Conservation (phyloP, 2,888 invertebrate genomes). For the Xestia c-nigrum region DNA sequence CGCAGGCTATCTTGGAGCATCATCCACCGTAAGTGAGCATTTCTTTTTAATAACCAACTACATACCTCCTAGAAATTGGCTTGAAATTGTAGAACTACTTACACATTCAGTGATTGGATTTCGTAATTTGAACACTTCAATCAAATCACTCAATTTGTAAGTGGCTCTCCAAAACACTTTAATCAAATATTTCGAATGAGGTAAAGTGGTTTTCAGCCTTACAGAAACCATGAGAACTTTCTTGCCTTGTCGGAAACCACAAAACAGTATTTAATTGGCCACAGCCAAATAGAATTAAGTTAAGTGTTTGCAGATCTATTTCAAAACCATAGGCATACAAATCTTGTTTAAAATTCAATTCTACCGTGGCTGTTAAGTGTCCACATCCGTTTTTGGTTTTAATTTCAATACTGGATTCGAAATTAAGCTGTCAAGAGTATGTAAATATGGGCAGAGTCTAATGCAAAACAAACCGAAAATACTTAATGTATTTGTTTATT, state of each 20-base stretch:
- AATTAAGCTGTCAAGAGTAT: constrained; percentile 39
- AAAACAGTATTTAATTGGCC: constrained; percentile 30
- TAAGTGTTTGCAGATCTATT: constrained; percentile 45
- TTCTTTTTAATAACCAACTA: neutral
- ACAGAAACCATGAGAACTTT: neutral
- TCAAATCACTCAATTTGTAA: neutral
- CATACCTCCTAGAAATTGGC: neutral
- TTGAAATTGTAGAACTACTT: neutral
- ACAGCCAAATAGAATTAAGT: constrained; percentile 1
- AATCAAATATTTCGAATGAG: neutral
- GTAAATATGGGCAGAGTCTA: constrained; percentile 8
- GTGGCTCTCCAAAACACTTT: no score
- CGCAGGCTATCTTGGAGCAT: no score
- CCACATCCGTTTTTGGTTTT: constrained; percentile 55
- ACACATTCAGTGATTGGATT: neutral
- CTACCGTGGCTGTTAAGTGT: constrained; percentile 35
- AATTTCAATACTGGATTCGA: constrained; percentile 36
- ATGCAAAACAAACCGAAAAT: constrained; percentile 17
- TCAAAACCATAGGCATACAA: constrained; percentile 18
- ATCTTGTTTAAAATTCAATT: constrained; percentile 39
- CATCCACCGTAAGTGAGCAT: no score
- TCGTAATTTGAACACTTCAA: neutral
- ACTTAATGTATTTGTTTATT: constrained; percentile 19
- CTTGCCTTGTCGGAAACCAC: neutral
- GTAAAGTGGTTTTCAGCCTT: neutral